Base-by-base conservation (phyloP, 2,113 vertebrate genomes). In the Andinoacara biseriatus region DNA sequence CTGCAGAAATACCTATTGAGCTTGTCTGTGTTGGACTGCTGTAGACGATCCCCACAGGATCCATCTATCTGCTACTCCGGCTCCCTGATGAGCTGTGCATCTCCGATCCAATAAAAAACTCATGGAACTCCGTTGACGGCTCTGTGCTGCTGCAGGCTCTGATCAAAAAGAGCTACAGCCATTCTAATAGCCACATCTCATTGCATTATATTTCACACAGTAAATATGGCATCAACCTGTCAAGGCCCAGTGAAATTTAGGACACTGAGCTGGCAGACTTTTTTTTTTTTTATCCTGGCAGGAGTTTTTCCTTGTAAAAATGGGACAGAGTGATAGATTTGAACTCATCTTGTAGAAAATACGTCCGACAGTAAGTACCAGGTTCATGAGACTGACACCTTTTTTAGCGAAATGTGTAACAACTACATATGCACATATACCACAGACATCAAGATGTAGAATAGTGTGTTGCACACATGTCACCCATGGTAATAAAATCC, bases 131-230 rank as follows among this genome's bases (percentile, higher is more conserved):
- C 63, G 33, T 65, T 93, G 92, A 95, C 93, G 94, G 90, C 89
- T 86, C 89, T 86, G 91, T 63, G 87, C 92, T 86, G 91, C 87
- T 77, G 76, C 87, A 90, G 81, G 52, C 87, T 88, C 90, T 82
- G 81, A 88, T 94, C 92, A 92, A 83, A 92, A 92, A 94, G 91
- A 90, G 87, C 91, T 93, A 91, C 89, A 85, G 85, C 86, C 91
- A 76, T 87, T 94, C 91, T 95, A 93, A 91, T 93, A 86, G 93
- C 89, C 88, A 91, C 90, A 94, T 93, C 90, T 90, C 93, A 91
- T 87, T 83, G 93, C 88, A 91, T 92, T 94, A 92, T 95, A 95
- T 94, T 95, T 95, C 91, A 94, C 88, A 92, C 91, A 76, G 90
- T 92, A 95, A 95, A 95, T 93, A 93, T 87, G 86, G 90, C 86